phyloP scores from a whole-genome alignment of 2,888 invertebrate species.

The Panopea generosa region DNA sequence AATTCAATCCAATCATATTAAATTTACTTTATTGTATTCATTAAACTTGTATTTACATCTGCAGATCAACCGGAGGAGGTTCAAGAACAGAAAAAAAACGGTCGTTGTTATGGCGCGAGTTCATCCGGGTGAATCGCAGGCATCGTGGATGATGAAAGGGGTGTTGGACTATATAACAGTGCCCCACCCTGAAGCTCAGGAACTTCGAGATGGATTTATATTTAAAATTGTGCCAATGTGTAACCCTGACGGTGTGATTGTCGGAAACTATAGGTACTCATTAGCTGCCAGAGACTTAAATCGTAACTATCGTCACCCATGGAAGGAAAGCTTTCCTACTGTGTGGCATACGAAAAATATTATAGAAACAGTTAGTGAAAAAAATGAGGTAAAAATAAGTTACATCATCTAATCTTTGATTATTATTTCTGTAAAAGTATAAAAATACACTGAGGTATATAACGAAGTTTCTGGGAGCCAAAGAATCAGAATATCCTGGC shows the following conservation, averaged over 20 bases:
- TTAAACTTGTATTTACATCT: no score
- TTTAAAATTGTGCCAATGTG: constrained; percentile 85
- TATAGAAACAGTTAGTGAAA: constrained; percentile 77
- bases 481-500: no score
- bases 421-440: no score
- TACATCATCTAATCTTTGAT: no score
- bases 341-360: constrained; percentile 83
- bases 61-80: constrained; percentile 65
- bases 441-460: no score
- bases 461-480: no score
- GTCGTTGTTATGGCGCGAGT: constrained; percentile 83
- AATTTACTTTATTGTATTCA: no score
- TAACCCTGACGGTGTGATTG: constrained; percentile 85
- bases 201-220: constrained; percentile 80
- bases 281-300: constrained; percentile 83
- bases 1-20: no score
- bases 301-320: constrained; percentile 84
- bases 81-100: constrained; percentile 78
- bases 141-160: constrained; percentile 85
- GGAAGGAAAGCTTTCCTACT: constrained; percentile 83
- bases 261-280: constrained; percentile 84
- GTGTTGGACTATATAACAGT: constrained; percentile 82
- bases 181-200: constrained; percentile 76
- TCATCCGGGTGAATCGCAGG: constrained; percentile 84
- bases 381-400: constrained; percentile 77